Conservation (phyloP, 37 sponge, comb jelly and placozoan genomes). For the Chondrilla cf. caribensis region DNA sequence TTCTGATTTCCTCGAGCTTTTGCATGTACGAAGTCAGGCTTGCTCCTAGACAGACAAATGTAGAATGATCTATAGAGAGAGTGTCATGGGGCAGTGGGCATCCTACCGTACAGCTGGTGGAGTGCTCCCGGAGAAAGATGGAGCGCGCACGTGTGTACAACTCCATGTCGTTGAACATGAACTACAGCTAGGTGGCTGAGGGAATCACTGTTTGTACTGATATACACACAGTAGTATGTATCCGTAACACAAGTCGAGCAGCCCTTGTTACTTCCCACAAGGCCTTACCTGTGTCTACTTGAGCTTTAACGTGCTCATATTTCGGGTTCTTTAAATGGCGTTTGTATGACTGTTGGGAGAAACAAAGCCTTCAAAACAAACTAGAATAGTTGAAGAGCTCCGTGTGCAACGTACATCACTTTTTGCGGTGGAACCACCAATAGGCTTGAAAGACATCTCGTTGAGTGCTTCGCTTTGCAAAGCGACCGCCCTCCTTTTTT, state of each 20-base stretch:
- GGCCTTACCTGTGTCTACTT: constrained; percentile 81
- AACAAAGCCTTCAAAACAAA: neutral
- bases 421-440: no score
- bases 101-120: no score
- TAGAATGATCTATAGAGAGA: no score
- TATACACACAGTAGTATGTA: constrained; percentile 4
- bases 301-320: constrained; percentile 81
- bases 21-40: constrained; percentile 68
- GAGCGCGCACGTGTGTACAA: neutral
- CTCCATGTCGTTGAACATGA: no score
- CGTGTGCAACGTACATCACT: neutral
- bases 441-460: neutral
- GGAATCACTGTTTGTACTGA: no score
- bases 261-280: no score
- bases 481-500: neutral
- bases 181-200: no score
- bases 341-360: constrained; percentile 64
- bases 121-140: no score
- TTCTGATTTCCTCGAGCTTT: constrained; percentile 76
- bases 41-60: constrained; percentile 39
- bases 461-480: neutral
- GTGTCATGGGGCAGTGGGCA: no score
- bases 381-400: neutral
- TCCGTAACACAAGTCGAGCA: no score
- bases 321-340: constrained; percentile 90